Conservation (phyloP, 23 tunicate species). For the Halocynthia roretzi region DNA sequence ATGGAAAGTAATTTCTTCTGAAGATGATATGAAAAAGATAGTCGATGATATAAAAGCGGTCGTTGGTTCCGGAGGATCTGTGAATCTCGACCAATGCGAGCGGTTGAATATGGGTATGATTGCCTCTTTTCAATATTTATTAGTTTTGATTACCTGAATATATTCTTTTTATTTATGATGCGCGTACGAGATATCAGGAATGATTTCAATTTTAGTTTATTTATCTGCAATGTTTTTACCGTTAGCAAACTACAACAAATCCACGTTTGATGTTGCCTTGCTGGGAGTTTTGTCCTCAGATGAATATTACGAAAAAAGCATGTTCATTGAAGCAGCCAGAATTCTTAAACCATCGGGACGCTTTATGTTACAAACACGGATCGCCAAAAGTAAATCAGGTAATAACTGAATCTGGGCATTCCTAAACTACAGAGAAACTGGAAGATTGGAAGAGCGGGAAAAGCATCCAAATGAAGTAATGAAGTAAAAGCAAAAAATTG, state of each 20-base stretch:
- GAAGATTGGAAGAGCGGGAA: no score
- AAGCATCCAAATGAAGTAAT: no score
- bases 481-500: conserved; percentile 11
- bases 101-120: conserved; percentile 33
- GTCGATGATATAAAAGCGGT: conserved; percentile 17
- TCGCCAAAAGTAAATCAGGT: no score
- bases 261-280: conserved; percentile 50
- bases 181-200: no score
- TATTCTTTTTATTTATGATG: no score
- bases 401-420: no score
- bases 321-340: conserved; percentile 28
- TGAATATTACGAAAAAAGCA: neutral
- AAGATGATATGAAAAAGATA: conserved; percentile 27
- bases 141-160: neutral
- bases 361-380: neutral
- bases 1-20: conserved; percentile 36
- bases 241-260: conserved; percentile 20
- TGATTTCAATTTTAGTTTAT: no score
- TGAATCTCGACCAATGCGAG: conserved; percentile 48
- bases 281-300: conserved; percentile 40
- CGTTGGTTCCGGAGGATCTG: conserved; percentile 32
- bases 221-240: no score
- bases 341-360: conserved; percentile 50
- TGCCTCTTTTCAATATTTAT: neutral
- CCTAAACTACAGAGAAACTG: no score